Evolutionary conservation across 2,113 vertebrate species (phyloP).

Genomic region (Acrocephalus kingi): DNA sequence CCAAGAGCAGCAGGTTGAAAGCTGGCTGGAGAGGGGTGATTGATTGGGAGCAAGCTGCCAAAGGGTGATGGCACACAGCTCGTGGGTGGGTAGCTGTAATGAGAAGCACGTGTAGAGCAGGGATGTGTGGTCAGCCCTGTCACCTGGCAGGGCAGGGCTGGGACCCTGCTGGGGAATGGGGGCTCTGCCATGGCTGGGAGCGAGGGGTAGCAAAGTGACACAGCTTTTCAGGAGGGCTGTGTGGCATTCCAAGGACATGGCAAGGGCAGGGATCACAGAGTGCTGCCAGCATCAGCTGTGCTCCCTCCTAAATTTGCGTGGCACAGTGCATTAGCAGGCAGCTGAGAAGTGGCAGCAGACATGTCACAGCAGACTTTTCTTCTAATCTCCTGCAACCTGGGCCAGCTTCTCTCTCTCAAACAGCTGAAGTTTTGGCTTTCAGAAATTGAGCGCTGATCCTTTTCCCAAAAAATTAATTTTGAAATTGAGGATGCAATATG

Average conservation of each 20-base stretch:
- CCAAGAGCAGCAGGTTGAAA: neutral
- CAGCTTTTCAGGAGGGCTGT: neutral
- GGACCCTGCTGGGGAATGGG: neutral
- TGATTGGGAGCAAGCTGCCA: neutral
- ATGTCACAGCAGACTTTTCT: neutral
- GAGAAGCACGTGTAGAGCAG: neutral
- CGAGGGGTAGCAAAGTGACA: rapidly evolving
- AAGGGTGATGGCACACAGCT: neutral
- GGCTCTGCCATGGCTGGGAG: neutral
- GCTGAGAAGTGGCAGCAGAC: neutral
- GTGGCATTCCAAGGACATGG: neutral
- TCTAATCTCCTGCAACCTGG: neutral
- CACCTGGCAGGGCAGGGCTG: neutral
- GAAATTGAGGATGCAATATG: neutral
- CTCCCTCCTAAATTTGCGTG: neutral
- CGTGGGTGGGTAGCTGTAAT: neutral
- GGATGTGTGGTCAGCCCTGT: neutral
- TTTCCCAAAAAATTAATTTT: slow-evolving; percentile 27
- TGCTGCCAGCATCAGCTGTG: neutral
- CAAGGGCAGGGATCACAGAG: neutral
- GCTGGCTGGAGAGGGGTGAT: neutral
- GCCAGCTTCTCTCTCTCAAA: neutral
- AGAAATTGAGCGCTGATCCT: neutral
- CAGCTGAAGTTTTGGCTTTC: slow-evolving; percentile 26
- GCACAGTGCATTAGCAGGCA: neutral